Evolutionary conservation across 2,797 vertebrate genomes (phyloP).

Genomic region (Telmatherina bonti): DNA sequence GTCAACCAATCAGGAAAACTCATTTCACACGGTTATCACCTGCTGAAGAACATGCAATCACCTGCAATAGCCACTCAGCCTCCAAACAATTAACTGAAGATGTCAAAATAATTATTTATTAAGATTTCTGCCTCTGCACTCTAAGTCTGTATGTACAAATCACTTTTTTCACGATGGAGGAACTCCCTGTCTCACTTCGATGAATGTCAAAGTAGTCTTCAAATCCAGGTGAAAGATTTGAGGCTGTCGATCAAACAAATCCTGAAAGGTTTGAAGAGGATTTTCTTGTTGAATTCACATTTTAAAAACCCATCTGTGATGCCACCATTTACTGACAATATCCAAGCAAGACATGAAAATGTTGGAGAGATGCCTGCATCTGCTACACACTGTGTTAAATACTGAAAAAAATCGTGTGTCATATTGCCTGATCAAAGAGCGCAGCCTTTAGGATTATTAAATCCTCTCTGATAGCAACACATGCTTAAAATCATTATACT

Average conservation of each 20-base stretch:
- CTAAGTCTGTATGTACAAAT: conserved; percentile 34
- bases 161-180: conserved; percentile 36
- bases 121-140: conserved; percentile 24
- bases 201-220: conserved; percentile 8
- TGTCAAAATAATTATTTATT: conserved; percentile 45
- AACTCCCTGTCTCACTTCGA: conserved; percentile 29
- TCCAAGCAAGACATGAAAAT: conserved; percentile 15
- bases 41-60: conserved; percentile 21
- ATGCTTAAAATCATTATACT: conserved; percentile 50
- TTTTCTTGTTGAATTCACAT: conserved; percentile 30
- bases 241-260: conserved; percentile 42
- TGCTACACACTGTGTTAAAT: conserved; percentile 68
- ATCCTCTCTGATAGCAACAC: too few relatives aligned
- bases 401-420: conserved; percentile 24
- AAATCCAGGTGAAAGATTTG: conserved; percentile 10
- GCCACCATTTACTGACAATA: conserved; percentile 15
- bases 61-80: conserved; percentile 31
- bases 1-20: conserved; percentile 51
- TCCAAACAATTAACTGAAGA: conserved; percentile 48
- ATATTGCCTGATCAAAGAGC: conserved; percentile 28
- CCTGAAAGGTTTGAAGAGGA: conserved; percentile 34
- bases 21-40: conserved; percentile 25
- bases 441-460: too few relatives aligned
- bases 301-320: conserved; percentile 46
- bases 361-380: conserved; percentile 35